phyloP scores from a whole-genome alignment of 2,888 invertebrate genomes.

The Geotrupes spiniger region DNA sequence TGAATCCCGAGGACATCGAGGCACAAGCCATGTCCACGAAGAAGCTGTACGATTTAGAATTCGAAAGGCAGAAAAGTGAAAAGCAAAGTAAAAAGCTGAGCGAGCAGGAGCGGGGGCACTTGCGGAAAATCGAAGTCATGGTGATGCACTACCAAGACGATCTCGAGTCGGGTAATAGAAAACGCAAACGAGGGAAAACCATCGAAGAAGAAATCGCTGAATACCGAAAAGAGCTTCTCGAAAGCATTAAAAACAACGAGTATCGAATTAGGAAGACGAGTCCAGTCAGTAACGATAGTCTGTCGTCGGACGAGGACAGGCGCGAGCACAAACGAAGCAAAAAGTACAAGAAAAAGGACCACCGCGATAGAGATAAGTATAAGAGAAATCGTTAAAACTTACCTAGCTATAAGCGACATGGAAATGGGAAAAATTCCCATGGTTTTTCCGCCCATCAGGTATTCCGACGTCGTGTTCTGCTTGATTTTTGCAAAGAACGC shows the following conservation, averaged over 20 bases:
- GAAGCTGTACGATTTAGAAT: conserved; percentile 70
- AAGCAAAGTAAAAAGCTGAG: conserved; percentile 31
- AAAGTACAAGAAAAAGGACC: conserved; percentile 16
- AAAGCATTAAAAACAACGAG: conserved; percentile 47
- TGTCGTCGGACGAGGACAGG: conserved; percentile 25
- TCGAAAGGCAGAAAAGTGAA: conserved; percentile 38
- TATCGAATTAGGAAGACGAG: conserved; percentile 17
- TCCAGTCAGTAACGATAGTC: conserved; percentile 24
- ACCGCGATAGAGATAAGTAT: conserved; percentile 19
- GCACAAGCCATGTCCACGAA: conserved; percentile 79
- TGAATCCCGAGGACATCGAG: conserved; percentile 79
- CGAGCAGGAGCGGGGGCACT: conserved; percentile 50
- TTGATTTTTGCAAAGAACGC: conserved; percentile 67
- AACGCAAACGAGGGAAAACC: conserved; percentile 64
- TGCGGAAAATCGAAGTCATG: conserved; percentile 88
- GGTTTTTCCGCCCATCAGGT: conserved; percentile 71
- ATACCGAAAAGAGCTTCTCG: conserved; percentile 78
- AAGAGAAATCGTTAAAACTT: conserved; percentile 36
- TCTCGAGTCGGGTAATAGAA: conserved; percentile 74
- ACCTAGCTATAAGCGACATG: conserved; percentile 76
- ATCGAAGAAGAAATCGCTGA: conserved; percentile 77
- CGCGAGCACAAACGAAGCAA: conserved; percentile 14
- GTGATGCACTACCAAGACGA: conserved; percentile 92
- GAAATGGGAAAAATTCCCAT: conserved; percentile 79
- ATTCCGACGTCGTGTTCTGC: conserved; percentile 68